These are phyloP conservation scores for Myathropa florea DNA, from an alignment of 2,888 invertebrate genomes.

Conservation along the genomic window DNA sequence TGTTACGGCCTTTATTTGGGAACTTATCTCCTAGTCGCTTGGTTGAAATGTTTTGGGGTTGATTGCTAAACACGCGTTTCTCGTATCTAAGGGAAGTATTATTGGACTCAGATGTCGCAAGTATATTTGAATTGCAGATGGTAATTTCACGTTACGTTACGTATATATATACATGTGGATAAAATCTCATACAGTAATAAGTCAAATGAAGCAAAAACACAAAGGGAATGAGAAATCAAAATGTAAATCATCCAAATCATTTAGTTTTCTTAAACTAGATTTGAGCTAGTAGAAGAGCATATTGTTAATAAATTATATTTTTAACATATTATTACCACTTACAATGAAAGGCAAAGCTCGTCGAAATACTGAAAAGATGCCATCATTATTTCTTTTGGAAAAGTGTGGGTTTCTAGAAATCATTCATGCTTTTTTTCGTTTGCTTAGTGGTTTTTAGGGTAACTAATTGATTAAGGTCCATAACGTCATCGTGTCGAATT, in stretches of 20 bases:
- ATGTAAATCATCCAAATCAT: neutral
- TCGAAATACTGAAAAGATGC: neutral
- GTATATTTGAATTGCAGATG: constrained; percentile 52
- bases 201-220: neutral
- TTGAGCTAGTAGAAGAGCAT: neutral
- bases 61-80: constrained; percentile 50
- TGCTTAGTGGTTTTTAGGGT: constrained; percentile 66
- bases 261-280: neutral
- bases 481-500: constrained; percentile 81
- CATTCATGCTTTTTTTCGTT: constrained; percentile 55
- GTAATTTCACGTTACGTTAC: constrained; percentile 56
- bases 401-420: constrained; percentile 41
- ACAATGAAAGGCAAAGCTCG: neutral
- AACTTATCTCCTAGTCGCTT: constrained; percentile 50
- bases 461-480: constrained; percentile 78
- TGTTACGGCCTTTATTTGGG: constrained; percentile 62
- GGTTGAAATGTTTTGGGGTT: constrained; percentile 42
- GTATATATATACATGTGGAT: constrained; percentile 16
- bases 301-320: neutral
- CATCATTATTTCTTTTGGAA: neutral
- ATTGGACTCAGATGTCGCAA: constrained; percentile 50
- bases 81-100: constrained; percentile 46
- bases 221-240: neutral
- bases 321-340: neutral
- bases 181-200: neutral